phyloP scores from a whole-genome alignment of 2,888 invertebrate genomes.

The Rosalia funebris region DNA sequence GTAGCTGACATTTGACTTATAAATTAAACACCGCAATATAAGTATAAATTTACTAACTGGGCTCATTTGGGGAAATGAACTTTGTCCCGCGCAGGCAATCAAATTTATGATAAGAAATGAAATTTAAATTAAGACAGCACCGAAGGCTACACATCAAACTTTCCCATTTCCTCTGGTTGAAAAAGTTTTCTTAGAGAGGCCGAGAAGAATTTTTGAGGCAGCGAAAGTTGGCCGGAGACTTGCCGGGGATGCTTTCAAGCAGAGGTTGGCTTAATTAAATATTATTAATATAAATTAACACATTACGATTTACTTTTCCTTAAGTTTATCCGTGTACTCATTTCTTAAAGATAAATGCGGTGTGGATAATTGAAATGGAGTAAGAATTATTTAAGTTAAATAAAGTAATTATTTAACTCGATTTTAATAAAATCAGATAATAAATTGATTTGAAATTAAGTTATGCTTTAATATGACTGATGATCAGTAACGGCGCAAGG shows the following conservation, averaged over 20 bases:
- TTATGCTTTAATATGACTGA: no score
- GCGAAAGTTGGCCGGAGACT: not conserved
- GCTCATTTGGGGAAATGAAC: conserved; percentile 4
- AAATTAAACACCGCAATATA: conserved; percentile 25
- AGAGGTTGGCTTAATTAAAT: no score
- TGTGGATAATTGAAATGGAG: no score
- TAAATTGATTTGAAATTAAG: no score
- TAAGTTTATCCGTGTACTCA: no score
- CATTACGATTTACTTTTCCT: no score
- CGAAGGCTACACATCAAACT: conserved; percentile 14
- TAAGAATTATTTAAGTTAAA: no score
- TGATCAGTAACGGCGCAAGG: no score
- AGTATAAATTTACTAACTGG: conserved; percentile 15
- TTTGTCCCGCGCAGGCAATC: conserved; percentile 24
- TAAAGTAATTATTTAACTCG: no score
- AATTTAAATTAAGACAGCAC: conserved; percentile 21
- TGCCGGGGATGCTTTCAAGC: not conserved
- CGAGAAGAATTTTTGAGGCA: not conserved
- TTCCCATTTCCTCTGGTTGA: conserved; percentile 14
- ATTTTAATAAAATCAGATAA: no score
- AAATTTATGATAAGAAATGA: conserved; percentile 19
- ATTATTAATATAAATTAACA: no score
- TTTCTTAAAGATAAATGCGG: no score
- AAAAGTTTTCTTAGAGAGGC: not conserved
- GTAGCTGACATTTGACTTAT: conserved; percentile 13